Conservation (phyloP, 2,113 vertebrate genomes). For the Trinectes maculatus region DNA sequence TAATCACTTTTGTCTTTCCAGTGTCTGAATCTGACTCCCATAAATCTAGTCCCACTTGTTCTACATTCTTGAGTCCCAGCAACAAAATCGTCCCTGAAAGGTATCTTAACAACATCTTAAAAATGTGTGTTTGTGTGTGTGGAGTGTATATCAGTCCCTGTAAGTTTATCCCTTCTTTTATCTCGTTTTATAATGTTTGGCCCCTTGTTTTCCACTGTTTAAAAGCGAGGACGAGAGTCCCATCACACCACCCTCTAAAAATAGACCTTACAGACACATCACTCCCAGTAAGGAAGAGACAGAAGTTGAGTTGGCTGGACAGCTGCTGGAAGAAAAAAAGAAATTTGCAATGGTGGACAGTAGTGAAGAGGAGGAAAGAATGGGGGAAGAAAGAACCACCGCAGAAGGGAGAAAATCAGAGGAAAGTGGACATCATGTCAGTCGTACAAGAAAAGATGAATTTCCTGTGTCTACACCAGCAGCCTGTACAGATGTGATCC, state of each 20-base stretch:
- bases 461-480: conserved; percentile 12
- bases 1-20: conserved; percentile 38
- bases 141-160: background rate
- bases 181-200: background rate
- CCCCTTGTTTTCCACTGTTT: conserved; percentile 26
- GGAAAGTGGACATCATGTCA: conserved; percentile 12
- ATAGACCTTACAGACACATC: conserved; percentile 47
- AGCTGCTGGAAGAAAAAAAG: conserved; percentile 42
- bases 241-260: conserved; percentile 64
- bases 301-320: conserved; percentile 45
- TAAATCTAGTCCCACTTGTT: conserved; percentile 66
- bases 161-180: background rate
- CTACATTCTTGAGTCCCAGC: conserved; percentile 74
- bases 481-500: conserved; percentile 6
- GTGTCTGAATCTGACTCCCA: conserved; percentile 68
- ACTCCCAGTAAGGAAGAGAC: conserved; percentile 46
- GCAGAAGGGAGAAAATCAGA: conserved; percentile 1
- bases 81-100: conserved; percentile 79
- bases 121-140: background rate
- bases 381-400: conserved; percentile 15
- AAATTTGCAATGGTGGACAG: conserved; percentile 23
- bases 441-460: conserved; percentile 6
- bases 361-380: conserved; percentile 44
- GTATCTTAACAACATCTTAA: conserved; percentile 50
- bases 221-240: conserved; percentile 79